Conservation (phyloP, 2,113 vertebrate genomes). For the Marmota flaviventris region DNA sequence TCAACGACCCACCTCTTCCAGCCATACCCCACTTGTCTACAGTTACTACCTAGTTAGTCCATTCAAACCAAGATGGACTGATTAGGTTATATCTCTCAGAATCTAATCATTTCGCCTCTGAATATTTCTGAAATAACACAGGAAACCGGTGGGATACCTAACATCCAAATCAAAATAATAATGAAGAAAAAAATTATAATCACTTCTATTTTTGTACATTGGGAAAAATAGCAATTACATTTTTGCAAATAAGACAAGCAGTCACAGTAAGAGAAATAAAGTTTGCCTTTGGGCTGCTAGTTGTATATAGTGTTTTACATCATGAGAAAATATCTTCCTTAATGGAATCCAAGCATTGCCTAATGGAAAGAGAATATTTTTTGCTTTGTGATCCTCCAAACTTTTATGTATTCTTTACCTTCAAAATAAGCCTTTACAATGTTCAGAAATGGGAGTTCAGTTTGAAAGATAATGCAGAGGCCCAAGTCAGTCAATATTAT, state of each 20-base stretch:
- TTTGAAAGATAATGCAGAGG: neutral
- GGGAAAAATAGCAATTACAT: neutral
- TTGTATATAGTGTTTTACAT: neutral
- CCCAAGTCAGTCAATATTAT: neutral
- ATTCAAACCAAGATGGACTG: too few species aligned
- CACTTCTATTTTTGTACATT: neutral
- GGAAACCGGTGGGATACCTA: too few species aligned
- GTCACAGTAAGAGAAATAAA: neutral
- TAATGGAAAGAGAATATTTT: neutral
- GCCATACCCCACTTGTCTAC: too few species aligned
- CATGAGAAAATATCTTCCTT: neutral
- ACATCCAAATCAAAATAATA: neutral
- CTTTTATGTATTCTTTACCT: neutral
- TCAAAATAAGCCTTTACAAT: slow-evolving; percentile 45
- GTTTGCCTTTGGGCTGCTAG: neutral
- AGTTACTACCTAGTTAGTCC: too few species aligned
- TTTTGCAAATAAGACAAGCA: slow-evolving; percentile 9
- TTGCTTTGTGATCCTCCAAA: neutral
- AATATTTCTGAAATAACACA: too few species aligned
- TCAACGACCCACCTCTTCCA: too few species aligned
- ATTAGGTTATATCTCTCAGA: too few species aligned
- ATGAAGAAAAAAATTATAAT: neutral
- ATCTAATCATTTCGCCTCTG: too few species aligned
- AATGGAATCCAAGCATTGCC: neutral
- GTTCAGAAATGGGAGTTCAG: neutral